Conservation (phyloP, 2,888 invertebrate genomes). For the Seladonia tumulorum region DNA sequence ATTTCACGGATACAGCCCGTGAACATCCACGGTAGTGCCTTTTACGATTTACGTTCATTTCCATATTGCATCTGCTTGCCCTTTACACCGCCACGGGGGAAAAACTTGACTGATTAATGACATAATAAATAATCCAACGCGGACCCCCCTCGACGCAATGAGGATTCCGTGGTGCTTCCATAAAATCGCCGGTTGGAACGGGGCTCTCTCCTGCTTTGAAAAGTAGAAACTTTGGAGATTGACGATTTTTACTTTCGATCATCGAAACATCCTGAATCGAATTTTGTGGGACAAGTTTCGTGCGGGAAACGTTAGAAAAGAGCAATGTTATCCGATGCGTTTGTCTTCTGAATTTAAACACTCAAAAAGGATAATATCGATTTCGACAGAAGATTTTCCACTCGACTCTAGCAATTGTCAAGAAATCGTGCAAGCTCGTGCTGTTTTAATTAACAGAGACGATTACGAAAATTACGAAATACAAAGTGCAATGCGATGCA, state of each 20-base stretch:
- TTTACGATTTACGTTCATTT: slow-evolving; percentile 82
- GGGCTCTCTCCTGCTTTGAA: slow-evolving; percentile 31
- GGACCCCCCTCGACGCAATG: slow-evolving; percentile 58
- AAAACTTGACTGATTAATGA: slow-evolving; percentile 75
- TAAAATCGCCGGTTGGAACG: slow-evolving; percentile 43
- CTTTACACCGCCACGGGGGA: slow-evolving; percentile 64
- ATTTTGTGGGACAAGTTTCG: neutral
- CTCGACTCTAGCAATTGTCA: neutral
- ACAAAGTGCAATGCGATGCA: neutral
- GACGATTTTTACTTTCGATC: neutral
- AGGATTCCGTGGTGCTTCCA: slow-evolving; percentile 62
- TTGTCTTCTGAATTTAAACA: too few relatives aligned
- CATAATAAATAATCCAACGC: slow-evolving; percentile 73
- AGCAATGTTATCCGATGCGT: neutral
- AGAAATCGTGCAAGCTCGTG: neutral
- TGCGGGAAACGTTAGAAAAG: neutral
- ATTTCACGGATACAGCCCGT: slow-evolving; percentile 68
- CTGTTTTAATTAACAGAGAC: neutral
- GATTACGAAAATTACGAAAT: too few relatives aligned
- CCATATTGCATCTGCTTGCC: slow-evolving; percentile 73
- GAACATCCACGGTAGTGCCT: slow-evolving; percentile 65
- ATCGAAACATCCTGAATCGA: neutral
- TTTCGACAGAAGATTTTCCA: neutral
- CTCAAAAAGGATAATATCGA: too few relatives aligned
- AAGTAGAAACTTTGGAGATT: neutral